phyloP scores from a whole-genome alignment of 2,797 vertebrate genomes.

The Ataeniobius toweri region DNA sequence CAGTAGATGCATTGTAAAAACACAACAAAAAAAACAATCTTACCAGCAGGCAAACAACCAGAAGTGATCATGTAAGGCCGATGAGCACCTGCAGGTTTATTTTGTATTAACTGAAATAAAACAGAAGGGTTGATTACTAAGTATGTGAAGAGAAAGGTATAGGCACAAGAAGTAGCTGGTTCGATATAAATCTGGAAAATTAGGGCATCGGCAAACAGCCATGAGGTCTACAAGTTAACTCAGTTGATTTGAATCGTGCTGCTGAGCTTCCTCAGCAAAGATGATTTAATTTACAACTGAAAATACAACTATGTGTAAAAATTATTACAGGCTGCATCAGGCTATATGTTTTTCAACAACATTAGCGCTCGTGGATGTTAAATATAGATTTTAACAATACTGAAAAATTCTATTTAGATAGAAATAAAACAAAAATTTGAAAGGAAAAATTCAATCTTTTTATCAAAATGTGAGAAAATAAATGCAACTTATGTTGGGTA shows the following conservation, averaged over 20 bases:
- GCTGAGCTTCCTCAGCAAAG: not conserved
- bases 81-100: not conserved
- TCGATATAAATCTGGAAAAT: not conserved
- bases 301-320: not conserved
- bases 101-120: not conserved
- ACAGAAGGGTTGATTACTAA: not conserved
- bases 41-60: not conserved
- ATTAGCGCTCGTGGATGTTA: not conserved
- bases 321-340: not conserved
- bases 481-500: not conserved
- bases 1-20: not conserved
- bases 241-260: not conserved
- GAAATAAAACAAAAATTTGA: not conserved
- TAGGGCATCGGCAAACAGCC: not conserved
- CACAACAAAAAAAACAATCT: not conserved
- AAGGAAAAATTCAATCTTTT: not conserved
- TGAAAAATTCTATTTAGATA: not conserved
- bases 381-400: not conserved
- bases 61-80: not conserved
- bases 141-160: not conserved
- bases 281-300: not conserved
- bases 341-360: not conserved
- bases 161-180: not conserved
- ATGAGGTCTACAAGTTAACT: not conserved
- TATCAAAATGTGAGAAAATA: not conserved